Evolutionary conservation across 2,113 vertebrate species (phyloP), one percentile per base, ranked within the genome.

Genomic region (Scortum barcoo): DNA sequence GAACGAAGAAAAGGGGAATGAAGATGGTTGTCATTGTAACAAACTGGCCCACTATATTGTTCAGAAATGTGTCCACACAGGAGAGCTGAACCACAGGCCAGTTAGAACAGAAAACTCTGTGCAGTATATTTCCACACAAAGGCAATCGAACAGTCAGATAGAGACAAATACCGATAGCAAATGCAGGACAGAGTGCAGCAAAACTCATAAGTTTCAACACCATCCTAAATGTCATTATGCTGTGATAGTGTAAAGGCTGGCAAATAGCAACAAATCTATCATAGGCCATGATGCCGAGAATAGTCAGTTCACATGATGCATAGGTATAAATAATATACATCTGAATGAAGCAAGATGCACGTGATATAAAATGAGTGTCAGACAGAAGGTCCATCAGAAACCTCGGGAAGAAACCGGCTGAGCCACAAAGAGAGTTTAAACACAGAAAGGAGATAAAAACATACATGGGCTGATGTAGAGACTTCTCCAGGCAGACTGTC

Each of bases 391-490:
- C 77, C 16, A 30, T 16, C n/a, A n/a, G n/a, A n/a, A n/a, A n/a
- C n/a, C n/a, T n/a, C n/a, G n/a, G n/a, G n/a, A n/a, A n/a, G n/a
- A 88, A 80, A 24, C 65, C 87, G 5, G 78, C 17, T 0, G 84
- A 79, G 58, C 88, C 84, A 2, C 46, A 78, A 73, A 89, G 81
- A 66, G 81, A 68, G 81, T 89, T 89, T 0, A 81, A 17, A n/a
- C 20, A 86, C 40, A 86, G 75, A 67, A 17, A 81, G 66, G 60
- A 79, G 74, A 89, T 68, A 3, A 89, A 89, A 1, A 89, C 26
- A 16, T 81, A 81, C 86, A 87, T 87, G 77, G 81, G 86, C 56
- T 68, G 54, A 65, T 84, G 81, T 61, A 87, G 80, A 67, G 79
- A 80, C 40, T 66, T 80, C 42, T 86, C 68, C 30, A 75, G 53